Base-by-base conservation (phyloP, 2,797 vertebrate genomes). In the Acanthornis magna region DNA sequence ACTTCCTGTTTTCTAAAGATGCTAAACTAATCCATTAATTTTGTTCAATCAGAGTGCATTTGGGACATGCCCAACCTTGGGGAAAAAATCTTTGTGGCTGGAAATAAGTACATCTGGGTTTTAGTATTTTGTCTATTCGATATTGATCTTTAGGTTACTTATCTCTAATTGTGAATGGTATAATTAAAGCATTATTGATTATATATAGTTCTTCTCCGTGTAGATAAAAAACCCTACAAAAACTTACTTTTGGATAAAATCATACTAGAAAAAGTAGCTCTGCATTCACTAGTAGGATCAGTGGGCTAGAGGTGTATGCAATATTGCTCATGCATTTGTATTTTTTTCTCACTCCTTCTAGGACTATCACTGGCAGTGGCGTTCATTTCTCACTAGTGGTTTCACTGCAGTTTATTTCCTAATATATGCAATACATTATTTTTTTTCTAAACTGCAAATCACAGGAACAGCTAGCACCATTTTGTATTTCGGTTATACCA, bases 331-430 rank as follows among this genome's bases (percentile, higher is more conserved):
- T 15, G 9, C 0, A 0, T 58, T 7, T 26, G 17, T n/a, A 13
- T 66, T 32, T 42, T 32, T 42, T 51, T 71, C 53, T 40, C 27
- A 17, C 20, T 92, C 54, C 34, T 36, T 36, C 36, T 88, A 99
- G 99, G 99, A 99, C 95, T 99, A 99, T 89, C 99, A 99, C 66
- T 99, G 99, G 99, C 99, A 99, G 88, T 99, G 99, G 99, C 98
- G 99, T 23, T 99, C 99, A 10, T 99, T 99, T 97, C 98, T 99
- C 53, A 99, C 99, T 38, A 99, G 99, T 21, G 99, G 99, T 51
- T 99, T 99, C 96, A 99, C 99, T 38, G 99, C 99, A 4, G 98
- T 98, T 48, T 99, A 99, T 94, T 99, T 99, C 97, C 96, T 99
- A 89, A 98, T 99, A 68, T 99, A 99, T 76, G 99, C 99, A 86